Percentiles rank a stretch among this genome's conserved stretches.
phyloP scores from a whole-genome alignment of 2,113 vertebrate genomes.

The Melanostigma gelatinosum region DNA sequence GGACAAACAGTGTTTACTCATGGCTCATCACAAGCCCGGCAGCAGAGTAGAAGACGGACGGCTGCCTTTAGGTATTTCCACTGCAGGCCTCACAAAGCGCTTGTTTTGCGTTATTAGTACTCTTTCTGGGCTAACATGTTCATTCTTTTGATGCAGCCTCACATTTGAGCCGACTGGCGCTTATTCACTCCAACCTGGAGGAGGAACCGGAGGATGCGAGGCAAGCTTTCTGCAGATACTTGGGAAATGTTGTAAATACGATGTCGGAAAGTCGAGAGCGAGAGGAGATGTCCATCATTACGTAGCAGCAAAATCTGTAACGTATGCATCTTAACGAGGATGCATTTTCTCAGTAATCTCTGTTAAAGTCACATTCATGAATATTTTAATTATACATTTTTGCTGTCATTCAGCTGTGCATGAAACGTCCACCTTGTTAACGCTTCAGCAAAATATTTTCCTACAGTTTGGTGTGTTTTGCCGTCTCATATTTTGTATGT shows the following conservation, averaged over 20 bases:
- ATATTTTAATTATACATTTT: not conserved
- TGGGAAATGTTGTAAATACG: conserved; percentile 85
- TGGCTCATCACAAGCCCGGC: conserved; percentile 95
- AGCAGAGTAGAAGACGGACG: conserved; percentile 74
- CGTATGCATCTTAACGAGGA: conserved; percentile 3
- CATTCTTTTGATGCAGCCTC: conserved; percentile 79
- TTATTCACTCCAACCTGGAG: conserved; percentile 93
- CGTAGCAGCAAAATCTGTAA: conserved; percentile 64
- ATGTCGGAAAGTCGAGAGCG: conserved; percentile 92
- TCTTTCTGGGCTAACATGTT: conserved; percentile 19
- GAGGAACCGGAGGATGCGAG: conserved; percentile 92
- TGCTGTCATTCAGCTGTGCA: not conserved
- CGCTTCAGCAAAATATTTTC: not conserved
- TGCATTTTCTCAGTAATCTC: not conserved
- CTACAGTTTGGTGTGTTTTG: not conserved
- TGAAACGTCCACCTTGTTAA: not conserved
- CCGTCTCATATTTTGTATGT: not conserved
- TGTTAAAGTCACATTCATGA: not conserved
- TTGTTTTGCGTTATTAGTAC: not conserved
- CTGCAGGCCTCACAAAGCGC: not conserved
- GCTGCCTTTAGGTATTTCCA: conserved; percentile 85
- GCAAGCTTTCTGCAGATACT: conserved; percentile 88
- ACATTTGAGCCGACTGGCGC: conserved; percentile 86
- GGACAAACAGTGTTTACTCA: conserved; percentile 90
- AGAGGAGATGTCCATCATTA: conserved; percentile 96